phyloP scores from a whole-genome alignment of 2,113 vertebrate genomes.

The Apteryx owenii region DNA sequence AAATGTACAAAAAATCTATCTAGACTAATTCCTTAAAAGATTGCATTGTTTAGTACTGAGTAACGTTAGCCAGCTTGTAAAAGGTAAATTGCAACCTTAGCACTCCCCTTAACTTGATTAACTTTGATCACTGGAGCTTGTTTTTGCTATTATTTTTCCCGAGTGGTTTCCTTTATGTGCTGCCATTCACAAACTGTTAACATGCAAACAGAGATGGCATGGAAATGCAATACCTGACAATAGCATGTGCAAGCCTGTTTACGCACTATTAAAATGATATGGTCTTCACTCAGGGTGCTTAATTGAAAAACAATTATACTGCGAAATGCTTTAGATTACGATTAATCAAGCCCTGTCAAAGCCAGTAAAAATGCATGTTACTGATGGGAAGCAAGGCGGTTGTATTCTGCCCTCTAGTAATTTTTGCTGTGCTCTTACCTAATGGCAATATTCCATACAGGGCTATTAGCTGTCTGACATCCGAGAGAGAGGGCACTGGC shows the following conservation, averaged over 20 bases:
- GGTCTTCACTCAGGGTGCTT: neutral
- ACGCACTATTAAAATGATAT: neutral
- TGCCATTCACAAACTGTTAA: conserved; percentile 24
- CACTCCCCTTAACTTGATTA: conserved; percentile 38
- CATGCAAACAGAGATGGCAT: neutral
- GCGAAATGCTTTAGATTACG: neutral
- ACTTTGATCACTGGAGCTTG: conserved; percentile 52
- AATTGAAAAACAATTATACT: conserved; percentile 27
- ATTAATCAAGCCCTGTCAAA: conserved; percentile 17
- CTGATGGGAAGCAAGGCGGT: neutral
- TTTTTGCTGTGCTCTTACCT: conserved; percentile 73
- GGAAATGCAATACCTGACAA: neutral
- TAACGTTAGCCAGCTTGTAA: conserved; percentile 15
- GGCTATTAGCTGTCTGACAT: conserved; percentile 83
- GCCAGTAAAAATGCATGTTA: neutral
- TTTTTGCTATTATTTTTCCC: conserved; percentile 20
- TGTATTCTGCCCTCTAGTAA: neutral
- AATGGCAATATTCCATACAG: conserved; percentile 86
- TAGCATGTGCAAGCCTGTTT: neutral
- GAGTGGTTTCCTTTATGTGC: neutral
- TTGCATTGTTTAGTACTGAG: neutral
- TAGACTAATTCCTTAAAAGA: neutral
- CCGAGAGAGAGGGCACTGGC: conserved; percentile 83
- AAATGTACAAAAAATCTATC: neutral
- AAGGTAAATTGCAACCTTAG: conserved; percentile 41